These are phyloP conservation scores for Calephelis nemesis DNA, from an alignment of 1,140 invertebrate genomes.

Conservation along the genomic window DNA sequence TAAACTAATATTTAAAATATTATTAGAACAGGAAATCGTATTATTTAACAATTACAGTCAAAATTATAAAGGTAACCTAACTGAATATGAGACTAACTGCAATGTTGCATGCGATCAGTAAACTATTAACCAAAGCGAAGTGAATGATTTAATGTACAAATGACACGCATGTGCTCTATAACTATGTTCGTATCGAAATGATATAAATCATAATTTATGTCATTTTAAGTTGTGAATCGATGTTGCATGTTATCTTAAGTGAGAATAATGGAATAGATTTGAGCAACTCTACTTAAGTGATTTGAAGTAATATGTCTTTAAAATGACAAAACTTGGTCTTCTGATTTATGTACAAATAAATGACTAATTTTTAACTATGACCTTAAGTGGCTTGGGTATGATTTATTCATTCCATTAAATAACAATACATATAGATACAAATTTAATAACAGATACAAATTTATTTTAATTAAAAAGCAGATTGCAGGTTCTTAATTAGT, in stretches of 20 bases:
- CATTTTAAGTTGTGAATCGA: conserved; percentile 1
- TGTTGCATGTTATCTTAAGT: conserved; percentile 31
- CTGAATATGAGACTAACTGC: conserved; percentile 30
- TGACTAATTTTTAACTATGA: too few species aligned
- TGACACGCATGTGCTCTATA: conserved; percentile 35
- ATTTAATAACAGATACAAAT: too few species aligned
- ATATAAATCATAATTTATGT: conserved; percentile 19
- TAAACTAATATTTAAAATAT: too few species aligned
- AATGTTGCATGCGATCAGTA: conserved; percentile 31
- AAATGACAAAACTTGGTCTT: too few species aligned
- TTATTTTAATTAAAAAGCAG: too few species aligned
- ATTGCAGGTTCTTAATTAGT: too few species aligned
- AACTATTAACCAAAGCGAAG: conserved; percentile 14
- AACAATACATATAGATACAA: too few species aligned
- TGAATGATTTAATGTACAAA: conserved; percentile 25
- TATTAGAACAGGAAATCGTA: neutral
- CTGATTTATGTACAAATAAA: too few species aligned
- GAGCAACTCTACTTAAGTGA: neutral
- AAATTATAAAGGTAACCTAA: conserved; percentile 19
- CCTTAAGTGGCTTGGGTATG: too few species aligned
- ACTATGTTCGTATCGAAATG: conserved; percentile 27
- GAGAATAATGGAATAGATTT: neutral
- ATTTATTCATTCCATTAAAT: too few species aligned
- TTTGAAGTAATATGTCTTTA: too few species aligned
- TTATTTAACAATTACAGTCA: conserved; percentile 16